Evolutionary conservation across 1,140 invertebrate species (phyloP).

Genomic region (Cydia pomonella): DNA sequence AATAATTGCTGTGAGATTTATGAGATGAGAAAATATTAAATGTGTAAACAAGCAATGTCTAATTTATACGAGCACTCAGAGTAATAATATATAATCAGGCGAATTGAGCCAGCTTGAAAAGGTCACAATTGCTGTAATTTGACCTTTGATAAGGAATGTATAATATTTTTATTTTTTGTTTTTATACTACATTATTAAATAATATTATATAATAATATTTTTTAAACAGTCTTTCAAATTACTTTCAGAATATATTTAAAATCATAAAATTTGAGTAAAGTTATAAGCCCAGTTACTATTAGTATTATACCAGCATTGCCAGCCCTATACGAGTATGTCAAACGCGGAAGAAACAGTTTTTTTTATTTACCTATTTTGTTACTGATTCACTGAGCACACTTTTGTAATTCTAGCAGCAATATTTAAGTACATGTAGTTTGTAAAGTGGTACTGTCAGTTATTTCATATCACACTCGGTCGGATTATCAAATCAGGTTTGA

Average conservation of each 20-base stretch:
- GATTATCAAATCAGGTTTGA: no score
- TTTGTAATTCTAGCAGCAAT: neutral
- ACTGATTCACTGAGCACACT: neutral
- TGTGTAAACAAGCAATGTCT: neutral
- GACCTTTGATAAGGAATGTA: neutral
- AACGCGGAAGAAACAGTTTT: neutral
- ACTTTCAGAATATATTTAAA: no score
- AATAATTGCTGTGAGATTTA: conserved; percentile 22
- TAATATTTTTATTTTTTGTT: no score
- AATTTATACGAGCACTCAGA: neutral
- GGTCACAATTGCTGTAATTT: neutral
- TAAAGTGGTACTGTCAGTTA: no score
- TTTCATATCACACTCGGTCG: no score
- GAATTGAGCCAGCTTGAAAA: neutral
- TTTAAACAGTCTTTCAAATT: no score
- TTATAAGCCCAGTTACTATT: neutral
- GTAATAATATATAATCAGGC: neutral
- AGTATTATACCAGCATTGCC: neutral
- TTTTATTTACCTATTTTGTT: neutral
- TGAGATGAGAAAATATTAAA: neutral
- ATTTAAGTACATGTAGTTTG: no score
- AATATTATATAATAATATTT: no score
- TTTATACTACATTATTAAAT: no score
- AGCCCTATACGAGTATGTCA: no score
- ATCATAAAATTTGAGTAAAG: neutral